Evolutionary conservation across 2,797 vertebrate species (phyloP).

Genomic region (Erpetoichthys calabaricus): DNA sequence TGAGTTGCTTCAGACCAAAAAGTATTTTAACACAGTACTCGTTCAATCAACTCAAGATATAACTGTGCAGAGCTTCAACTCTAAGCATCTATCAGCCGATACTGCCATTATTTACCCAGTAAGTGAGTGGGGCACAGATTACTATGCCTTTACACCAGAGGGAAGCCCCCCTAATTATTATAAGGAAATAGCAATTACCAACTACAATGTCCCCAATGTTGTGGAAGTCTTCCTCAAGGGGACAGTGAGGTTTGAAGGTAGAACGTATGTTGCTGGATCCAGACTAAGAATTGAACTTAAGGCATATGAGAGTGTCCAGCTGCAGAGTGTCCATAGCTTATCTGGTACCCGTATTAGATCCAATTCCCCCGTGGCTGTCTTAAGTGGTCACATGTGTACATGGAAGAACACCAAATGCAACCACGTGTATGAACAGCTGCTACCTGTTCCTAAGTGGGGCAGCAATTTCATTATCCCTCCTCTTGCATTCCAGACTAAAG

Average conservation of each 20-base stretch:
- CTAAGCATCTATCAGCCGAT: constrained; percentile 38
- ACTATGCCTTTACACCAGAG: constrained; percentile 46
- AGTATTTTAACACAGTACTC: constrained; percentile 27
- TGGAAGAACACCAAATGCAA: constrained; percentile 42
- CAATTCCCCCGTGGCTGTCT: constrained; percentile 38
- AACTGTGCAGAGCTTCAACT: constrained; percentile 36
- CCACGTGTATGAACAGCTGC: constrained; percentile 55
- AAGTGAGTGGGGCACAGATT: constrained; percentile 42
- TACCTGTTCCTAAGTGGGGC: constrained; percentile 52
- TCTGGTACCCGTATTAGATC: constrained; percentile 43
- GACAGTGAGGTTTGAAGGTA: constrained; percentile 22
- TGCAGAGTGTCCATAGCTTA: constrained; percentile 37
- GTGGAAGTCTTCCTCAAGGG: constrained; percentile 32
- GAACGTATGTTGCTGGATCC: constrained; percentile 11
- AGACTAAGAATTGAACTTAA: constrained; percentile 30
- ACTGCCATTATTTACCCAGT: constrained; percentile 42
- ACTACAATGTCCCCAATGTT: constrained; percentile 32
- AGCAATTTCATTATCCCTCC: constrained; percentile 42
- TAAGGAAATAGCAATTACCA: constrained; percentile 53
- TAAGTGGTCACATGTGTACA: constrained; percentile 51
- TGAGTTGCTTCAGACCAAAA: constrained; percentile 29
- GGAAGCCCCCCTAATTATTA: background rate
- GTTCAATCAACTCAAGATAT: constrained; percentile 38
- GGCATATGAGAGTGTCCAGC: constrained; percentile 45
- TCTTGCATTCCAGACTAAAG: constrained; percentile 31